phyloP scores from a whole-genome alignment of 1,140 invertebrate genomes.

The Cotesia chilonis region DNA sequence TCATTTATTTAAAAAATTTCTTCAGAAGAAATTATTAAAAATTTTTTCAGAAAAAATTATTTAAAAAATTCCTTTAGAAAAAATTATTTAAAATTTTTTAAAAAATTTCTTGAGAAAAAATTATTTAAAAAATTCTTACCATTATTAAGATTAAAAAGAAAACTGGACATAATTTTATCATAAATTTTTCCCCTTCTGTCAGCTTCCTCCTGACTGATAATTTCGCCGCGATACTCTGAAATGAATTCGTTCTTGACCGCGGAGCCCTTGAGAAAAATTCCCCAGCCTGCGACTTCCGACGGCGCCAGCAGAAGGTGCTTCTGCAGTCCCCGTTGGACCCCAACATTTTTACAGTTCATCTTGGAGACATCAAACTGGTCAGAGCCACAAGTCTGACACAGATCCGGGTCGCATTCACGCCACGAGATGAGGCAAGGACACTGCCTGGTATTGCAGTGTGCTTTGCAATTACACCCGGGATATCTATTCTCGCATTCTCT shows the following conservation, averaged over 20 bases:
- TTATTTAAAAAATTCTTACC: constrained; percentile 45
- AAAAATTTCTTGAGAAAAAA: neutral
- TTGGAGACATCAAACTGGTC: constrained; percentile 86
- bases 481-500: constrained; percentile 96
- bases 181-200: constrained; percentile 98
- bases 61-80: no score
- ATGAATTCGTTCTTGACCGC: constrained; percentile 97
- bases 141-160: constrained; percentile 98
- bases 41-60: no score
- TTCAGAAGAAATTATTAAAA: no score
- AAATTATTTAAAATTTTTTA: neutral
- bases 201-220: constrained; percentile 98
- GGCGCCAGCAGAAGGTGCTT: constrained; percentile 95
- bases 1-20: no score
- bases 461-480: constrained; percentile 97
- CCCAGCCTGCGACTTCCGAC: constrained; percentile 99
- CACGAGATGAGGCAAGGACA: constrained; percentile 98
- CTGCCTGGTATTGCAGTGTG: constrained; percentile 98
- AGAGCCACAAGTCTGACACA: constrained; percentile 96
- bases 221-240: constrained; percentile 99
- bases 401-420: constrained; percentile 97
- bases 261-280: constrained; percentile 95
- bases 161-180: constrained; percentile 99
- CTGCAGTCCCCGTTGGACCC: constrained; percentile 89
- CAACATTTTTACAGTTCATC: constrained; percentile 95